Conservation (phyloP, 35 echinoderm and acorn worm genomes). For the Anneissia japonica region DNA sequence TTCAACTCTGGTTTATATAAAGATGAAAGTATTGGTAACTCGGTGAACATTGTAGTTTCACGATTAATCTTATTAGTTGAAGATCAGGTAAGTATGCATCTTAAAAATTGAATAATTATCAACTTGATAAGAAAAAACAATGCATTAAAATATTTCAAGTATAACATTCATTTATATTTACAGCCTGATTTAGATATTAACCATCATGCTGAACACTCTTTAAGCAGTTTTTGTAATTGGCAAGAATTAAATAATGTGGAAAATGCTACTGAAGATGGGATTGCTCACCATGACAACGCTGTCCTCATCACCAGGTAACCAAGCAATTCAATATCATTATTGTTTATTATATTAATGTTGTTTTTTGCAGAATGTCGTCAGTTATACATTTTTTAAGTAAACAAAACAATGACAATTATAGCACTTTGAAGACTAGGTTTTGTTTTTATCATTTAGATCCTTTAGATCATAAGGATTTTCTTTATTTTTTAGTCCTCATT, state of each 20-base stretch:
- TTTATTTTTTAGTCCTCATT: too few relatives aligned
- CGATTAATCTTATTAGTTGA: constrained; percentile 72
- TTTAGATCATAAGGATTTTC: too few relatives aligned
- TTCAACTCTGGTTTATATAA: constrained; percentile 65
- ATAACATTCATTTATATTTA: background rate
- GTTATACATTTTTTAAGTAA: too few relatives aligned
- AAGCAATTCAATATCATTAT: too few relatives aligned
- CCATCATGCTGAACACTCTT: constrained; percentile 66
- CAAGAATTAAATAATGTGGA: constrained; percentile 47
- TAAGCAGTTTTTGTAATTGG: constrained; percentile 93
- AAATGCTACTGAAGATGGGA: constrained; percentile 53
- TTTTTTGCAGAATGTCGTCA: too few relatives aligned
- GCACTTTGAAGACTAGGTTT: too few relatives aligned
- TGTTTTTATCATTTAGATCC: too few relatives aligned
- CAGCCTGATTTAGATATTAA: constrained; percentile 70
- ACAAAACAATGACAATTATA: too few relatives aligned
- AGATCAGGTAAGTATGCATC: constrained; percentile 92
- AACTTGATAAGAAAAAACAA: background rate
- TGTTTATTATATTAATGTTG: too few relatives aligned
- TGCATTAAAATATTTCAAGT: background rate
- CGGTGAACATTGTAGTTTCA: constrained; percentile 84
- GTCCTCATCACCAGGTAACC: constrained; percentile 89
- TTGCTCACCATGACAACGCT: constrained; percentile 85
- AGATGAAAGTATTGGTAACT: constrained; percentile 88
- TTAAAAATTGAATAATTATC: too few relatives aligned